Evolutionary conservation across 2,113 vertebrate species (phyloP).

Genomic region (Numida meleagris): DNA sequence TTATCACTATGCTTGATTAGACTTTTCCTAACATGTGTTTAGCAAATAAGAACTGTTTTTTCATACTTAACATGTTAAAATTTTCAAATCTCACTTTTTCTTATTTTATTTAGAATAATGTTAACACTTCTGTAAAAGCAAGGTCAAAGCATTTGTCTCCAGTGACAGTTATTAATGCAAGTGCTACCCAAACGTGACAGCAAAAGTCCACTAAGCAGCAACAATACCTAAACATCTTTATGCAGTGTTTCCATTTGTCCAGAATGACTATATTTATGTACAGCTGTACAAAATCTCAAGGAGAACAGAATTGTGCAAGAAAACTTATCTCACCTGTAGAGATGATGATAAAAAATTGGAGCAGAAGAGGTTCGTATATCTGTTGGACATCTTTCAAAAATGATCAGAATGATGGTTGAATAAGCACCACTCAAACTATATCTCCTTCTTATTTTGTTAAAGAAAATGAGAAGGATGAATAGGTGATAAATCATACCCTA

Average conservation of each 20-base stretch:
- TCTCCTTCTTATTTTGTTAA: neutral
- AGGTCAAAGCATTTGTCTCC: neutral
- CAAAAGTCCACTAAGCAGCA: neutral
- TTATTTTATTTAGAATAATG: neutral
- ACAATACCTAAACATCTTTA: neutral
- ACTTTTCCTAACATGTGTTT: neutral
- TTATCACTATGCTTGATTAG: neutral
- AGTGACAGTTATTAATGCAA: rapidly evolving
- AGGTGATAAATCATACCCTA: neutral
- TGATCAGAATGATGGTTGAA: neutral
- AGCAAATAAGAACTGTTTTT: neutral
- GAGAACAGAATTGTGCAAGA: neutral
- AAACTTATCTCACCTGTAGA: neutral
- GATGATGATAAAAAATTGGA: neutral
- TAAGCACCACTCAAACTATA: neutral
- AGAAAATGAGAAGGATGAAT: neutral
- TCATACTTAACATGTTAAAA: neutral
- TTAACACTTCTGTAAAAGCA: neutral
- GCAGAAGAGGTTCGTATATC: neutral
- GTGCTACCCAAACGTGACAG: neutral
- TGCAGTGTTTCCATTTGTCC: neutral
- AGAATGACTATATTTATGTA: neutral
- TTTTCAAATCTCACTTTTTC: neutral
- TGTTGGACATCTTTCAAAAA: neutral
- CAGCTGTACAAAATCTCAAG: neutral